Evolutionary conservation across 2,113 vertebrate species (phyloP).

Genomic region (Symphodus melops): DNA sequence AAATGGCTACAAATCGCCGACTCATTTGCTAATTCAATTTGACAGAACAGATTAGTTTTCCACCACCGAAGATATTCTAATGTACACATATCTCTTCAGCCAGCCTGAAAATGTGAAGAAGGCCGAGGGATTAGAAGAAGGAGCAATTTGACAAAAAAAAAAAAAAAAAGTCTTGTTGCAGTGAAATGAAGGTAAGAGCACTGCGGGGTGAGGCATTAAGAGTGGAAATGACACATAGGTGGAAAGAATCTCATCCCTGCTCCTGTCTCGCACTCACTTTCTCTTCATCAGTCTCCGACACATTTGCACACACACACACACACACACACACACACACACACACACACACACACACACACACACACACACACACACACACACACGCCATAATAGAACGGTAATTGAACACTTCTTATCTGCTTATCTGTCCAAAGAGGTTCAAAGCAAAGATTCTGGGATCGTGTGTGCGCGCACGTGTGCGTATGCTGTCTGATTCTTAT

Average conservation of each 20-base stretch:
- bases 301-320: not conserved
- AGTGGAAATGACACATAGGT: conserved; percentile 71
- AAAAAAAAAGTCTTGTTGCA: conserved; percentile 31
- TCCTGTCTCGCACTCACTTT: conserved; percentile 46
- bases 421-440: conserved; percentile 52
- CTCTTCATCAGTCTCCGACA: conserved; percentile 23
- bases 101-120: conserved; percentile 17
- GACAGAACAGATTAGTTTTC: conserved; percentile 22
- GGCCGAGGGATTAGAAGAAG: conserved; percentile 2
- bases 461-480: not conserved
- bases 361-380: not conserved
- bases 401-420: conserved; percentile 63
- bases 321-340: too few relatives aligned
- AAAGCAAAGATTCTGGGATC: conserved; percentile 43
- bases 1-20: conserved; percentile 17
- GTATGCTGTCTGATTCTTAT: conserved; percentile 68
- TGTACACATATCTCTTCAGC: conserved; percentile 18
- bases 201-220: conserved; percentile 20
- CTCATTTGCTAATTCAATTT: conserved; percentile 24
- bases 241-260: conserved; percentile 72
- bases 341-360: not conserved
- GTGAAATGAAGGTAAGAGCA: conserved; percentile 36
- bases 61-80: conserved; percentile 19
- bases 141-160: not conserved
- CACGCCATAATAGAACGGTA: conserved; percentile 56